These are phyloP conservation scores for Eulemur mongoz DNA, from an alignment of 2,797 vertebrate species.

Conservation along the genomic window DNA sequence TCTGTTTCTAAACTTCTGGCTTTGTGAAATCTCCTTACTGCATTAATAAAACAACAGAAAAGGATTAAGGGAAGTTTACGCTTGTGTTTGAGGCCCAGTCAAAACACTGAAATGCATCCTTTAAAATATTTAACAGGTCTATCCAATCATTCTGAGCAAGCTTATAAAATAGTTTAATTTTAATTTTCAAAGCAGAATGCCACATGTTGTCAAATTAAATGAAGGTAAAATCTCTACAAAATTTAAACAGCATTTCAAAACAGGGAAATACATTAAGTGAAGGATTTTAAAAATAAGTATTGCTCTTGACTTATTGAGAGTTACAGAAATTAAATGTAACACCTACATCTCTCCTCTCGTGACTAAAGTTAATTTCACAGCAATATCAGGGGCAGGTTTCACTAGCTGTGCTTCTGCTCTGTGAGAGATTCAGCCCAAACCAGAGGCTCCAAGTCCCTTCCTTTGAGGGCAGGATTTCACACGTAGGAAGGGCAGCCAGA, in stretches of 20 bases:
- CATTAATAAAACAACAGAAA: neutral
- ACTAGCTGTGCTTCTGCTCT: neutral
- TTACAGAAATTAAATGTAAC: neutral
- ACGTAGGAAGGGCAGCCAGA: neutral
- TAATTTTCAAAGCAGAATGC: slow-evolving; percentile 23
- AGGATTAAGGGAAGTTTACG: neutral
- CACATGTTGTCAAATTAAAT: slow-evolving; percentile 23
- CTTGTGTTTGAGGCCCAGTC: neutral
- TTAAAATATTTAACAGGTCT: neutral
- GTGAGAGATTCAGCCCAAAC: neutral
- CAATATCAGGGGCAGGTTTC: neutral
- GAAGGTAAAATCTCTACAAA: neutral
- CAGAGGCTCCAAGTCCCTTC: fast-evolving
- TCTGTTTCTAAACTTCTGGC: slow-evolving; percentile 10
- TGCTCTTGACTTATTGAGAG: neutral
- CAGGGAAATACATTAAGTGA: neutral
- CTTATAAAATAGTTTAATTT: neutral
- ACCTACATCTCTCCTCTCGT: neutral
- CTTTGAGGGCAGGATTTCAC: neutral
- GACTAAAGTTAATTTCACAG: neutral
- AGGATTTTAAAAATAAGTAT: neutral
- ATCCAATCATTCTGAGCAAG: neutral
- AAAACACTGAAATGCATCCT: neutral
- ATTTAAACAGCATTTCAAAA: neutral
- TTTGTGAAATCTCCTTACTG: neutral